Percentiles rank a stretch among this genome's conserved stretches.
These are phyloP conservation scores for Falco naumanni DNA, from an alignment of 2,797 vertebrate genomes.

Conservation along the genomic window DNA sequence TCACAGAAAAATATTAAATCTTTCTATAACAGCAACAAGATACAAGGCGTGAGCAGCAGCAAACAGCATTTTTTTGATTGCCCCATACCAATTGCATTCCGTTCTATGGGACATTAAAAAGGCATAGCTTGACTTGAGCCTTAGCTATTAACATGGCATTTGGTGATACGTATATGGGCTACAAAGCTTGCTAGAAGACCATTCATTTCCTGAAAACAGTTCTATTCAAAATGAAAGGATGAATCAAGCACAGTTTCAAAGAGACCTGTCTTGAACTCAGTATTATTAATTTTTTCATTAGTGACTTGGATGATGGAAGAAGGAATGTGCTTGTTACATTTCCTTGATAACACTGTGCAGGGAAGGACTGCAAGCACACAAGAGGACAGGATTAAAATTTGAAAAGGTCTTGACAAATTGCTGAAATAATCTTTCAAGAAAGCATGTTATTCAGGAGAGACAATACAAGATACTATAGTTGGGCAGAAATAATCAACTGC, in stretches of 20 bases:
- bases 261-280: background rate
- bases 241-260: background rate
- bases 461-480: background rate
- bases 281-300: slow-evolving; percentile 13
- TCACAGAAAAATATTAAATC: background rate
- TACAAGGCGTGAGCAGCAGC: background rate
- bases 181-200: background rate
- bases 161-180: background rate
- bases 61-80: background rate
- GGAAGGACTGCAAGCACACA: background rate
- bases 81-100: background rate
- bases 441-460: background rate
- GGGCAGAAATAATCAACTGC: background rate
- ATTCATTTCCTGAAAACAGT: background rate
- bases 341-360: background rate
- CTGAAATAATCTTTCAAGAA: background rate
- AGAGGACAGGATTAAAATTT: background rate
- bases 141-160: accelerated
- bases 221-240: background rate
- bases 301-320: background rate
- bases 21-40: background rate
- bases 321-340: background rate
- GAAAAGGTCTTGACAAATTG: background rate
- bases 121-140: background rate
- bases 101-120: accelerated